These are phyloP conservation scores for Psilopsiagon aymara DNA, from an alignment of 2,113 vertebrate genomes.

Conservation along the genomic window DNA sequence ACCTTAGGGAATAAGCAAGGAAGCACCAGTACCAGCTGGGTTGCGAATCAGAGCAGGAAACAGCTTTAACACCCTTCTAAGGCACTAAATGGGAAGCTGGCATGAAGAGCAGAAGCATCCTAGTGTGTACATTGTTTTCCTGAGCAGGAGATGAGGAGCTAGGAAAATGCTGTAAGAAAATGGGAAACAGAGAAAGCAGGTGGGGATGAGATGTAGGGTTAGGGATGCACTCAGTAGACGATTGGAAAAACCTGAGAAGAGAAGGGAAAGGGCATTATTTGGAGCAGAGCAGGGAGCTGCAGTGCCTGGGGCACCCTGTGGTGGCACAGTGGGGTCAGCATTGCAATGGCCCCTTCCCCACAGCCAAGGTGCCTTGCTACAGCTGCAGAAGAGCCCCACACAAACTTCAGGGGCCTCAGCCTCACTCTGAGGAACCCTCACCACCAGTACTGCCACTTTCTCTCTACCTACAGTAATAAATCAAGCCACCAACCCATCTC, in stretches of 20 bases:
- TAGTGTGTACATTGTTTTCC: rapidly evolving
- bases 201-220: neutral
- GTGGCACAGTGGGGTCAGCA: neutral
- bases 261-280: neutral
- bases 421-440: neutral
- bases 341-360: neutral
- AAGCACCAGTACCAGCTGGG: neutral
- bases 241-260: neutral
- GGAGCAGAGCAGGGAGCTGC: neutral
- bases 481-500: neutral
- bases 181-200: neutral
- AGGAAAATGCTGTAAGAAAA: neutral
- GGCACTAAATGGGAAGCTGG: neutral
- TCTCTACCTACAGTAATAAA: neutral
- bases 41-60: neutral
- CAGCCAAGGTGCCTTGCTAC: neutral
- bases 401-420: rapidly evolving
- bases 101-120: neutral
- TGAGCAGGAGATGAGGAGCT: neutral
- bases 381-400: neutral
- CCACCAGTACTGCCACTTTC: neutral
- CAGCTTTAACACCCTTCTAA: neutral
- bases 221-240: neutral
- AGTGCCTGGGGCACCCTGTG: neutral
- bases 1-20: neutral